Base-by-base conservation (phyloP, 2,888 invertebrate genomes). In the Heliconius charithonia region DNA sequence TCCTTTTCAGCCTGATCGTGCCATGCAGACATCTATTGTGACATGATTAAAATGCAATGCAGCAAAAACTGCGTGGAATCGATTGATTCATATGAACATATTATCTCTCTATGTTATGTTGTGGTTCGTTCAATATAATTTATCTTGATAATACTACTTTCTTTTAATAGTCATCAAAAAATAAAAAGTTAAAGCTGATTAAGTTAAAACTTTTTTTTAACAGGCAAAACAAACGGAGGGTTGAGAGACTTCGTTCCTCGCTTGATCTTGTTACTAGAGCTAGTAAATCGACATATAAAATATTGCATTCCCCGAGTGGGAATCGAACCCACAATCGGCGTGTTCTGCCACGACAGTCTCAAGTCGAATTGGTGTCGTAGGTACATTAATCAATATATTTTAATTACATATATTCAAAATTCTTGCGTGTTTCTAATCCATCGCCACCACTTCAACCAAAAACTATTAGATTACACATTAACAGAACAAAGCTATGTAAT, bases 401-500 rank as follows among this genome's bases (percentile, higher is more conserved):
- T 32, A 10, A 37, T 19, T 4, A 51, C 19, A 51, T 51, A 19
- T 51, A 51, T 19, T 51, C 2, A 19, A 51, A 51, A 13, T 25
- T 37, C 37, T 10, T 10, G 16, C 56, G 72, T 59, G 19, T 51
- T 73, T 56, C 63, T 69, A 66, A 63, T 32, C 75, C 72, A 69
- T 71, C 71, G 63, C 69, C 71, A 76, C 63, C 73, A 32, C 16
- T 81, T 79, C 83, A 82, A 86, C 87, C 83, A 78, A 86, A 86
- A 81, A 83, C 86, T 91, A 91, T 91, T 88, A 84, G 81, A 86
- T 92, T 91, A 89, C 91, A 83, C 87, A 88, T 88, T 88, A 87
- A 88, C 86, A 89, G 88, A 90, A 90, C 90, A 91, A 90, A 87
- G 88, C 86, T 86, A 88, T 91, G 91, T 90, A 91, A 93, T 92